phyloP scores from a whole-genome alignment of 1,140 invertebrate species.

The Neocloeon triangulifer region DNA sequence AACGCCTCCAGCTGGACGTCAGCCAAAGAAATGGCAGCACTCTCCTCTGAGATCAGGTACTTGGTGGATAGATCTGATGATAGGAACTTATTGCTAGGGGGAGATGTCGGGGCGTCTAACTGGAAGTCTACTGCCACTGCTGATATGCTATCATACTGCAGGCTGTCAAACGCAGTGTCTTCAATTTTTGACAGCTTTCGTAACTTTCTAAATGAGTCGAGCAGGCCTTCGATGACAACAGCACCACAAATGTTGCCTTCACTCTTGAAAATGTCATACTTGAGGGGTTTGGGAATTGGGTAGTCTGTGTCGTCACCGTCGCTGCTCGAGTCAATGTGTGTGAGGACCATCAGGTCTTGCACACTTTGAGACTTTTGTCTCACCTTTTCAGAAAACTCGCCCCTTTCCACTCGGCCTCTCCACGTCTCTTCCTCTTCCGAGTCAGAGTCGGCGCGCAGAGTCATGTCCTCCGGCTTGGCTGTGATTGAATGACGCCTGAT shows the following conservation, averaged over 20 bases:
- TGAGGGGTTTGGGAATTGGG: no score
- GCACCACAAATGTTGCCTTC: conserved; percentile 27
- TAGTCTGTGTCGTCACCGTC: conserved; percentile 23
- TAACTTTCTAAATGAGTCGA: conserved; percentile 26
- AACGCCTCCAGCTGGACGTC: no score
- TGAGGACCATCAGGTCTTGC: conserved; percentile 48
- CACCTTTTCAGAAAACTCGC: conserved; percentile 41
- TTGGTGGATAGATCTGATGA: no score
- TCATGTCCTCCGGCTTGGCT: not conserved
- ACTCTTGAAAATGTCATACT: conserved; percentile 24
- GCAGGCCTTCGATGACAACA: conserved; percentile 26
- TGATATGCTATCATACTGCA: no score
- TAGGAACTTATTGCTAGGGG: no score
- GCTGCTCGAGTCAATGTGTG: conserved; percentile 39
- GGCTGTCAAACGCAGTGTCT: no score
- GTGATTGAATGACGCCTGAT: conserved; percentile 1
- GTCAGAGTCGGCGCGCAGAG: not conserved
- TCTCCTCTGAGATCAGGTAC: no score
- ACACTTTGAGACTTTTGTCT: conserved; percentile 46
- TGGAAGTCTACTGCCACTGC: no score
- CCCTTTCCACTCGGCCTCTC: conserved; percentile 32
- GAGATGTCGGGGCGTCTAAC: no score
- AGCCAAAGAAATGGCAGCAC: no score
- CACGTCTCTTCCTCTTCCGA: conserved; percentile 35
- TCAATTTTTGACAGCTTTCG: no score